Evolutionary conservation across 2,888 invertebrate species (phyloP).

Genomic region (Cerastis leucographa): DNA sequence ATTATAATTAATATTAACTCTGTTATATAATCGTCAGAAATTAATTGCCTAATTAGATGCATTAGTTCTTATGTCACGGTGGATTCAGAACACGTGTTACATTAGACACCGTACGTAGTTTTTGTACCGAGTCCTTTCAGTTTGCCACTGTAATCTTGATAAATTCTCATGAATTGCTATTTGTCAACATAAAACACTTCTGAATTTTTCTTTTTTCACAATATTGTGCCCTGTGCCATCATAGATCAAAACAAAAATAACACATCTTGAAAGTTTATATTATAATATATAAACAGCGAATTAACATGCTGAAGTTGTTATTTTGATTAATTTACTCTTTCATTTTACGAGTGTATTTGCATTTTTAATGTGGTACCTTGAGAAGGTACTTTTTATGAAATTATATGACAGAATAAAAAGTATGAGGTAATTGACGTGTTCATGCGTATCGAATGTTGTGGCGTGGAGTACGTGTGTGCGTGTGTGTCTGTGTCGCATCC

Average conservation of each 20-base stretch:
- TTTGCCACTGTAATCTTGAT: slow-evolving; percentile 47
- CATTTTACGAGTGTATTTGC: slow-evolving; percentile 52
- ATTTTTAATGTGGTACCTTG: slow-evolving; percentile 50
- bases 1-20: neutral
- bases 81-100: slow-evolving; percentile 60
- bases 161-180: slow-evolving; percentile 41
- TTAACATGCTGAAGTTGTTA: slow-evolving; percentile 56
- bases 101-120: slow-evolving; percentile 61
- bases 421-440: slow-evolving; percentile 56
- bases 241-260: slow-evolving; percentile 45
- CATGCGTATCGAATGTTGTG: slow-evolving; percentile 56
- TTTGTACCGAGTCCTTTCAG: slow-evolving; percentile 33
- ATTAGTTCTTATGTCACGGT: slow-evolving; percentile 66
- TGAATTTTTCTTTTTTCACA: slow-evolving; percentile 15
- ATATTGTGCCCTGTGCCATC: slow-evolving; percentile 16
- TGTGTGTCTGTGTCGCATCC: neutral
- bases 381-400: slow-evolving; percentile 56
- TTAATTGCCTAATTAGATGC: slow-evolving; percentile 62
- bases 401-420: slow-evolving; percentile 60
- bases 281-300: slow-evolving; percentile 45
- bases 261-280: slow-evolving; percentile 43
- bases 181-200: slow-evolving; percentile 51
- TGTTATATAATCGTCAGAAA: slow-evolving; percentile 50
- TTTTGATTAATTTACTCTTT: slow-evolving; percentile 54
- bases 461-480: slow-evolving; percentile 35